These are phyloP conservation scores for Sclerurus mexicanus DNA, from an alignment of 2,113 vertebrate species.

Conservation along the genomic window DNA sequence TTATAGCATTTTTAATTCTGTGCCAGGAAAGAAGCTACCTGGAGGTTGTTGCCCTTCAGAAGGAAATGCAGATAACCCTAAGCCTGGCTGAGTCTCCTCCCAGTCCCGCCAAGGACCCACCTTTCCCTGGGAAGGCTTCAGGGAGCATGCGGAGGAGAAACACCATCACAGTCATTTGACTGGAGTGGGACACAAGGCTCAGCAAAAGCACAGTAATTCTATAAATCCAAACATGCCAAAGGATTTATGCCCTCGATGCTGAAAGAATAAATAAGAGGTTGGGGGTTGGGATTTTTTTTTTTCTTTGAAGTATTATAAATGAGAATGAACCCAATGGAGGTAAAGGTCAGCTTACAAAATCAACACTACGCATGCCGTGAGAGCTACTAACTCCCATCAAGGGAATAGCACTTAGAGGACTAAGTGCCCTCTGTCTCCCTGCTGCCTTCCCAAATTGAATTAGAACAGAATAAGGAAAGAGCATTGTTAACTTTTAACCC, in stretches of 20 bases:
- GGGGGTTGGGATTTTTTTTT: neutral
- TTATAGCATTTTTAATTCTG: neutral
- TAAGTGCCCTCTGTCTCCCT: slow-evolving; percentile 7
- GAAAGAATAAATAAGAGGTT: slow-evolving; percentile 8
- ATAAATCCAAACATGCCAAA: neutral
- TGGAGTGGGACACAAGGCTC: neutral
- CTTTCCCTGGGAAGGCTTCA: neutral
- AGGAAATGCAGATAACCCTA: neutral
- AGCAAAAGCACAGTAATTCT: slow-evolving; percentile 21
- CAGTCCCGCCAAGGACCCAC: neutral
- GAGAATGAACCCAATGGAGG: neutral
- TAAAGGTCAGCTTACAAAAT: neutral
- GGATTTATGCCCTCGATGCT: neutral
- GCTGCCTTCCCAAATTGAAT: slow-evolving; percentile 45
- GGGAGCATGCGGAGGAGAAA: neutral
- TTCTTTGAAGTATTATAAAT: neutral
- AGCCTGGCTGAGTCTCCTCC: neutral
- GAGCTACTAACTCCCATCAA: neutral
- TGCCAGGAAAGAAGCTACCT: neutral
- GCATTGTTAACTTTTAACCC: slow-evolving; percentile 8
- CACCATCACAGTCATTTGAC: neutral
- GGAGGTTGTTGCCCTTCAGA: neutral
- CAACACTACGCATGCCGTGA: neutral
- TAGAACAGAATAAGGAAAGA: neutral
- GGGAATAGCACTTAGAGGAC: slow-evolving; percentile 7